A percentile compares a stretch with the other conserved stretches of the same genome.
phyloP scores from a whole-genome alignment of 37 sponge, comb jelly and placozoan genomes.

The Aplysina aerophoba region DNA sequence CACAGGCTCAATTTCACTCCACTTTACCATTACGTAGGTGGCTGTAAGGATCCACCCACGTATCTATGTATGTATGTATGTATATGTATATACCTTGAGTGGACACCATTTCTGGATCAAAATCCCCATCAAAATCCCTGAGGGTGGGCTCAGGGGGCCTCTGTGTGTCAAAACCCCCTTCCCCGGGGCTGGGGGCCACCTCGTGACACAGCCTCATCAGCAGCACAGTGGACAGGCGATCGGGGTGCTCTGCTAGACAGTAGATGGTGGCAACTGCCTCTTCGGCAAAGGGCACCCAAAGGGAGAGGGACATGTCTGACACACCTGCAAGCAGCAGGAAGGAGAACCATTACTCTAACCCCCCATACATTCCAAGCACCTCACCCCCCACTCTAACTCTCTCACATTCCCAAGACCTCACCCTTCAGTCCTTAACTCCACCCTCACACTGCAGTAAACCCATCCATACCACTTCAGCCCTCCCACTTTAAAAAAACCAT shows the following conservation, averaged over 20 bases:
- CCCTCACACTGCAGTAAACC: too few species aligned
- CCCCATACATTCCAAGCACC: too few species aligned
- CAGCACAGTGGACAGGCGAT: constrained; percentile 45
- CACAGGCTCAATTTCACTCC: not conserved
- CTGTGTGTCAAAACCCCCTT: too few species aligned
- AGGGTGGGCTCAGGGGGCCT: not conserved
- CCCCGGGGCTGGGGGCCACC: too few species aligned
- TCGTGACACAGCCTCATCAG: constrained; percentile 42
- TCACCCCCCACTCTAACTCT: too few species aligned
- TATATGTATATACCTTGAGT: constrained; percentile 16
- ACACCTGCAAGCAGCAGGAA: not conserved
- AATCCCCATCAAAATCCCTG: not conserved
- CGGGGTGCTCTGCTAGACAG: constrained; percentile 69
- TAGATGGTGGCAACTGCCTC: constrained; percentile 82
- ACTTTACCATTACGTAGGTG: not conserved
- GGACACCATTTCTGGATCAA: not conserved
- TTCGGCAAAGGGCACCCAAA: constrained; percentile 82
- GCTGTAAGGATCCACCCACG: not conserved
- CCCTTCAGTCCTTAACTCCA: too few species aligned
- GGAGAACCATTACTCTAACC: not conserved
- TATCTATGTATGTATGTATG: not conserved
- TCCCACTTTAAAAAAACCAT: too few species aligned
- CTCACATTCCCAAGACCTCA: too few species aligned
- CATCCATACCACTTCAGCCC: too few species aligned
- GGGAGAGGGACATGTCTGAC: not conserved